Evolutionary conservation across 2,888 invertebrate species (phyloP), one percentile per base, ranked within the genome.

Genomic region (Ellobium chinense): DNA sequence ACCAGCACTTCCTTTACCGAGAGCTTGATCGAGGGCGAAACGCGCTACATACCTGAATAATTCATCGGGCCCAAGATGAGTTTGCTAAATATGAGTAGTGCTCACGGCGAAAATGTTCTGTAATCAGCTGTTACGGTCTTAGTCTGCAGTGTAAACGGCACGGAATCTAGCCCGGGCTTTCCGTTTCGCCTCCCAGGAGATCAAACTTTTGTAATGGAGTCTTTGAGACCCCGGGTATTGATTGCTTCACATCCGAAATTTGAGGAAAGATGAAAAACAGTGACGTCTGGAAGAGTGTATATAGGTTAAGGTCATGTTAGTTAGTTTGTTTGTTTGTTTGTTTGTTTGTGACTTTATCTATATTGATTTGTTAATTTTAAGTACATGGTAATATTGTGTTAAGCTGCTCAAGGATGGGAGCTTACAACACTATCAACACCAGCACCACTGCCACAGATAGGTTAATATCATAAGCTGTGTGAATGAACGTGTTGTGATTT

Each of bases 61-160:
- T 77, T 77, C 69, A 77, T 77, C 5, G 60, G 21, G 58, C 31
- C 68, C 39, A 68, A 77, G 77, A 77, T 77, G 77, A 77, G 77
- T 77, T 77, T 68, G 77, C 69, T 77, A 69, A 77, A 68, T 77
- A 77, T 77, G 77, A 69, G 60, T 68, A 12, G 69, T n/a, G 60
- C 37, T 69, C 69, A n/a, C n/a, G 5, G 77, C 77, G 58, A 69
- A 77, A 69, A 77, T 58, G 69, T 60, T n/a, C 69, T 77, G 58
- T 77, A 77, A 77, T 69, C 69, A 77, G 46, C 18, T 46, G 46
- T 46, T 46, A 18, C 18, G 18, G 46, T 18, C 18, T 46, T 46
- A n/a, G 75, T 54, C 54, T 54, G 65, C 18, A 66, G 76, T 66
- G 56, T 54, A 75, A 75, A 34, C 65, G 75, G 65, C 75, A 76